Evolutionary conservation across 37 sponge, comb jelly and placozoan species (phyloP).

Genomic region (Haliclona indistincta): DNA sequence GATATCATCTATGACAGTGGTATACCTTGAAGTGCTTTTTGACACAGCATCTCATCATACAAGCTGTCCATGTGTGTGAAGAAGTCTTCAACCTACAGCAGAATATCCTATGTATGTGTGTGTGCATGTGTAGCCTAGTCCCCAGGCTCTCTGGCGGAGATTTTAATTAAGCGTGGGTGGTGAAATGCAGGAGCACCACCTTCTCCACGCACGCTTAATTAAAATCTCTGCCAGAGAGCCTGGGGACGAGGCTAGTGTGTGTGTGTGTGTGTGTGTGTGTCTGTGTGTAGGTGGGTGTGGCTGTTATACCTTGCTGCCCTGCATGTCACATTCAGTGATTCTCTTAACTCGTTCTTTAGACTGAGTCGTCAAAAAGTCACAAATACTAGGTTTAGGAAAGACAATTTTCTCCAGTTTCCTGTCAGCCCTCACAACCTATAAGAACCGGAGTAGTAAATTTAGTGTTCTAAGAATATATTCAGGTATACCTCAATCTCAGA

Average conservation of each 20-base stretch:
- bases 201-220: no score
- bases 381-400: constrained; percentile 85
- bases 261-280: no score
- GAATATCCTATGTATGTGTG: no score
- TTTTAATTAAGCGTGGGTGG: no score
- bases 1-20: not conserved
- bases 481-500: constrained; percentile 90
- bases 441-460: not conserved
- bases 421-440: constrained; percentile 91
- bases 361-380: constrained; percentile 75
- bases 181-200: no score
- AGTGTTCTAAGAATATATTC: not conserved
- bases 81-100: constrained; percentile 78
- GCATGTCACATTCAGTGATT: constrained; percentile 78
- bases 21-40: constrained; percentile 61
- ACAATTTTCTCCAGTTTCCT: constrained; percentile 90
- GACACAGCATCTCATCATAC: constrained; percentile 89
- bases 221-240: no score
- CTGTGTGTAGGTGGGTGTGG: no score
- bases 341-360: constrained; percentile 69
- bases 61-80: constrained; percentile 65
- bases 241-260: no score
- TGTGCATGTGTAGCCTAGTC: no score
- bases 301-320: constrained; percentile 92
- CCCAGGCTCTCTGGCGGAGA: no score